phyloP scores from a whole-genome alignment of 2,888 invertebrate species.

The Auanema freiburgensis region DNA sequence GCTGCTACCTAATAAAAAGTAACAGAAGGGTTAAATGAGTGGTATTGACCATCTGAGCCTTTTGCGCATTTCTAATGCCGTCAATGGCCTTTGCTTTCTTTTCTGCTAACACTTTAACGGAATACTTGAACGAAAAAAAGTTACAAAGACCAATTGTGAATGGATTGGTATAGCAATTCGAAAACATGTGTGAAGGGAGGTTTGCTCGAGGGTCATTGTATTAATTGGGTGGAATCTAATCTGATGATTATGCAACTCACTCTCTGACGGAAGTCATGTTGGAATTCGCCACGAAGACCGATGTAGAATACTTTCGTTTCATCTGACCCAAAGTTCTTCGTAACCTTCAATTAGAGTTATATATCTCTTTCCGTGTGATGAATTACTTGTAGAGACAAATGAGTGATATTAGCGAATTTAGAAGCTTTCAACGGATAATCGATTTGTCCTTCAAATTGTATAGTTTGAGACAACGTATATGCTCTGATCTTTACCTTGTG shows the following conservation, averaged over 20 bases:
- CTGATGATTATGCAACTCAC: slow-evolving; percentile 13
- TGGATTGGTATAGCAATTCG: too few species aligned
- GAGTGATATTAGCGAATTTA: slow-evolving; percentile 84
- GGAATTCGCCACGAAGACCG: slow-evolving; percentile 89
- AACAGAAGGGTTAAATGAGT: too few species aligned
- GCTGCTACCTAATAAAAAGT: too few species aligned
- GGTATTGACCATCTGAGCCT: too few species aligned
- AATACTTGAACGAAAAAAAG: neutral
- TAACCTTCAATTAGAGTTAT: slow-evolving; percentile 11
- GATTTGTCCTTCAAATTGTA: slow-evolving; percentile 27
- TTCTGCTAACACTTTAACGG: neutral
- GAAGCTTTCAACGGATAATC: slow-evolving; percentile 71
- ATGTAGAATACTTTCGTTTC: slow-evolving; percentile 80
- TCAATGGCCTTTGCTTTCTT: too few species aligned
- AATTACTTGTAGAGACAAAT: slow-evolving; percentile 88
- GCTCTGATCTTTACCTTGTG: slow-evolving; percentile 18
- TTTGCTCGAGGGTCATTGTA: neutral
- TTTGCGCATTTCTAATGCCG: too few species aligned
- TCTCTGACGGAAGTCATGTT: slow-evolving; percentile 49
- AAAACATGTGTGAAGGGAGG: neutral
- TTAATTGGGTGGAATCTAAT: neutral
- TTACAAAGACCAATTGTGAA: neutral
- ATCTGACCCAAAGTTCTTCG: slow-evolving; percentile 76
- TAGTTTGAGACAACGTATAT: neutral
- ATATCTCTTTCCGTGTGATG: slow-evolving; percentile 69